Evolutionary conservation across 2,888 invertebrate species (phyloP).

Genomic region (Hemistola chrysoprasaria): DNA sequence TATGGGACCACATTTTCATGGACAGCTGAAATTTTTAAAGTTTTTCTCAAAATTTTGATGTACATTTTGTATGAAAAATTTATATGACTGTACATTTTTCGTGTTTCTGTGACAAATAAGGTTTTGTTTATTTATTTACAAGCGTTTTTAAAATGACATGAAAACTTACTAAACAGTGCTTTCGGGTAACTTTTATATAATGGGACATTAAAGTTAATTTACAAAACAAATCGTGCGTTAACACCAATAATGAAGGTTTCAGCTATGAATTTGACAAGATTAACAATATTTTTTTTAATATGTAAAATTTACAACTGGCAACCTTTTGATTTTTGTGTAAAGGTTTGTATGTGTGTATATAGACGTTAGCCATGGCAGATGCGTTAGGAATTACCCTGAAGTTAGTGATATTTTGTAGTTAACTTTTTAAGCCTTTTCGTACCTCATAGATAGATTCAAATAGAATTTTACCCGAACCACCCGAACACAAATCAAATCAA

Average conservation of each 20-base stretch:
- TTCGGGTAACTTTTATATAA: constrained; percentile 40
- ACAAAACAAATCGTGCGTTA: not conserved
- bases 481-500: no score
- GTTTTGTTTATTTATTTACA: constrained; percentile 17
- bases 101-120: constrained; percentile 1
- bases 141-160: not conserved
- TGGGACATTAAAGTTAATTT: constrained; percentile 37
- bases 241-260: not conserved
- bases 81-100: not conserved
- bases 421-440: no score
- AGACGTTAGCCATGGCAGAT: not conserved
- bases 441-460: no score
- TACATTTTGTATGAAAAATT: constrained; percentile 7
- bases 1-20: constrained; percentile 16
- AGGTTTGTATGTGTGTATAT: constrained; percentile 6
- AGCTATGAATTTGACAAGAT: not conserved
- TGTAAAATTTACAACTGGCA: not conserved
- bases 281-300: constrained; percentile 7
- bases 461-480: no score
- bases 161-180: constrained; percentile 2
- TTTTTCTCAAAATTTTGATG: constrained; percentile 13
- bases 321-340: no score
- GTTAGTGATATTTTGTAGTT: no score
- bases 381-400: no score
- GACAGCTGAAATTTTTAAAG: constrained; percentile 17